Base-by-base conservation (phyloP, 2,113 vertebrate species). In the Buteo buteo region DNA sequence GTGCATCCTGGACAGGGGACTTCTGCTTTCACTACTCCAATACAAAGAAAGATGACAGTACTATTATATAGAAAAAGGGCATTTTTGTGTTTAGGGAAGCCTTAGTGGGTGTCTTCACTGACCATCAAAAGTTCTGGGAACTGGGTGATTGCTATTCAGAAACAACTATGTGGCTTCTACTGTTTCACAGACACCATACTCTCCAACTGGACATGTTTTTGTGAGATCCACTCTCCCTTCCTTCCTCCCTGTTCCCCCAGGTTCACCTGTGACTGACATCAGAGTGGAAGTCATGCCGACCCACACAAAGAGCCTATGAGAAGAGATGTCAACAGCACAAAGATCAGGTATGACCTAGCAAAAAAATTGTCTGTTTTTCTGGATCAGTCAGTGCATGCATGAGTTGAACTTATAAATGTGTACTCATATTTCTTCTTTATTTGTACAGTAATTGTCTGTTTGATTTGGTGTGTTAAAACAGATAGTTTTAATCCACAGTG, bases 181-280 rank as follows among this genome's bases (percentile, higher is more conserved):
- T n/a, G 10, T 74, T 74, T 76, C 36, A 32, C 29, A 24, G 31
- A 44, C 8, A n/a, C 21, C 18, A 38, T 58, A 52, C 9, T 83
- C 47, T 74, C 47, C n/a, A 62, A 13, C 12, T 36, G n/a, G 20
- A 71, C 18, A n/a, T 7, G 16, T 13, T 18, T 81, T 50, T 61
- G 40, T 50, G 58, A 66, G 26, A 77, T 25, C 24, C 24, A 9
- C 19, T 71, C 16, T 7, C 12, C 5, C 7, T 54, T 55, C 22
- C 24, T 81, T 70, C 34, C 31, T 59, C 26, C 9, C 34, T 31
- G 12, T 54, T 69, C 16, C 52, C 16, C 8, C 4, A 10, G 20
- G 14, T 59, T 85, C 1, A 1, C 13, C 66, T 45, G 38, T 28
- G 21, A 25, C 18, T 0, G 3, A 32, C 16, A 59, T 11, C 2